Percentiles rank a stretch among this genome's conserved stretches.
These are phyloP conservation scores for Tinamus major DNA, from an alignment of 2,797 vertebrate species.

Conservation along the genomic window DNA sequence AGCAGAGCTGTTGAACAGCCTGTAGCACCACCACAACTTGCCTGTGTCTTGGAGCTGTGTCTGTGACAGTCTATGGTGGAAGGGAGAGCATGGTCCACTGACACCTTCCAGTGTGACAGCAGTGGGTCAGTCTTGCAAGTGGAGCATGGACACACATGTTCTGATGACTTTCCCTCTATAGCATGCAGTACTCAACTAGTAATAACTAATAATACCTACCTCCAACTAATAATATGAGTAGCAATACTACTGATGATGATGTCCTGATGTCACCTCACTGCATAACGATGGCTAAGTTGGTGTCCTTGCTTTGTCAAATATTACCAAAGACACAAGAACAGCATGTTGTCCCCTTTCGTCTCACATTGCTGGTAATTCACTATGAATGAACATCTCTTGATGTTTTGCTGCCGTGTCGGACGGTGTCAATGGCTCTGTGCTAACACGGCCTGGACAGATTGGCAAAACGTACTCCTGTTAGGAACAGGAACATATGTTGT, in stretches of 20 bases:
- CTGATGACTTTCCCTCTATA: background rate
- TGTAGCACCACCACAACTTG: background rate
- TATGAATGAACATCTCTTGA: background rate
- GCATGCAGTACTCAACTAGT: background rate
- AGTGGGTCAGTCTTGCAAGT: rapidly evolving
- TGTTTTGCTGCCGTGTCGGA: rapidly evolving
- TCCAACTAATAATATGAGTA: background rate
- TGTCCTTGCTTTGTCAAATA: background rate
- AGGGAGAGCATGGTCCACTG: background rate
- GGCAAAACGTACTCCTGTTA: rapidly evolving
- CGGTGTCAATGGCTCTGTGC: background rate
- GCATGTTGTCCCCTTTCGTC: background rate
- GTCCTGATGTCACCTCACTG: background rate
- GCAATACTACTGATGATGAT: background rate
- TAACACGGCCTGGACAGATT: background rate
- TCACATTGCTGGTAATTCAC: background rate
- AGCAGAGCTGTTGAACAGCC: background rate
- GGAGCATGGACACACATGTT: background rate
- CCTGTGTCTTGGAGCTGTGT: background rate
- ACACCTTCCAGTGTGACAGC: background rate
- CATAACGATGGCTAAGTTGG: background rate
- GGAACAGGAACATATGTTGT: background rate
- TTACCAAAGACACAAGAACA: background rate
- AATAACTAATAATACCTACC: background rate
- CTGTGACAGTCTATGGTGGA: rapidly evolving